Conservation (phyloP, 2,797 vertebrate genomes). For the Helostoma temminkii region DNA sequence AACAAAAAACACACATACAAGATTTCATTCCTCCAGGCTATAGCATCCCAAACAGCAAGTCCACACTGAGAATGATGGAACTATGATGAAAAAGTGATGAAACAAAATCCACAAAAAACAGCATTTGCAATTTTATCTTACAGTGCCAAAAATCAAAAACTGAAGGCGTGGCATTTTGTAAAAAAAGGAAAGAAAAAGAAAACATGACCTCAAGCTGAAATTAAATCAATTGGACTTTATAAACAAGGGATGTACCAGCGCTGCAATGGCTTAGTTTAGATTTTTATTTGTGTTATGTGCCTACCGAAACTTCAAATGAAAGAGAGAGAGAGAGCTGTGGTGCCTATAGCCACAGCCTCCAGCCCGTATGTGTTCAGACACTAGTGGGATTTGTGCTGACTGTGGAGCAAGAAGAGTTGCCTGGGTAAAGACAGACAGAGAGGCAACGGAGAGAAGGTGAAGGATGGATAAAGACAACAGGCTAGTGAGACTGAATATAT, state of each 20-base stretch:
- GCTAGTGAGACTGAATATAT: constrained; percentile 26
- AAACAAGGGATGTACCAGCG: constrained; percentile 18
- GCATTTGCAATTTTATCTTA: constrained; percentile 21
- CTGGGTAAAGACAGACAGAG: constrained; percentile 25
- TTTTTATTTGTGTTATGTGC: constrained; percentile 46
- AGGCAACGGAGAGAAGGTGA: constrained; percentile 15
- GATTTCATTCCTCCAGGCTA: constrained; percentile 27
- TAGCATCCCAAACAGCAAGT: constrained; percentile 20
- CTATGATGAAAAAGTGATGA: constrained; percentile 54
- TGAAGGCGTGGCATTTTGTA: constrained; percentile 20
- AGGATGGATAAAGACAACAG: constrained; percentile 17
- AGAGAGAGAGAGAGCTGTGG: constrained; percentile 9
- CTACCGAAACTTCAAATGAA: constrained; percentile 40
- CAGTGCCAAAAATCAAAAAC: constrained; percentile 17
- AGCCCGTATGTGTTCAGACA: constrained; percentile 31
- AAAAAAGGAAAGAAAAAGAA: constrained; percentile 14
- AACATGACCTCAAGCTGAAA: constrained; percentile 21
- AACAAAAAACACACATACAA: background rate
- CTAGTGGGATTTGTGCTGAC: constrained; percentile 48
- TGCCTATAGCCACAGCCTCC: constrained; percentile 37
- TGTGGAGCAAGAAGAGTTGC: constrained; percentile 18
- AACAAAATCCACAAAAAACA: constrained; percentile 46
- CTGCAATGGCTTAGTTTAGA: constrained; percentile 9
- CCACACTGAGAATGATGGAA: constrained; percentile 51
- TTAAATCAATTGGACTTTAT: constrained; percentile 52